A percentile compares a stretch with the other conserved stretches of the same genome.
phyloP scores from a whole-genome alignment of 2,888 invertebrate genomes.

The Mesorhabditis belari region DNA sequence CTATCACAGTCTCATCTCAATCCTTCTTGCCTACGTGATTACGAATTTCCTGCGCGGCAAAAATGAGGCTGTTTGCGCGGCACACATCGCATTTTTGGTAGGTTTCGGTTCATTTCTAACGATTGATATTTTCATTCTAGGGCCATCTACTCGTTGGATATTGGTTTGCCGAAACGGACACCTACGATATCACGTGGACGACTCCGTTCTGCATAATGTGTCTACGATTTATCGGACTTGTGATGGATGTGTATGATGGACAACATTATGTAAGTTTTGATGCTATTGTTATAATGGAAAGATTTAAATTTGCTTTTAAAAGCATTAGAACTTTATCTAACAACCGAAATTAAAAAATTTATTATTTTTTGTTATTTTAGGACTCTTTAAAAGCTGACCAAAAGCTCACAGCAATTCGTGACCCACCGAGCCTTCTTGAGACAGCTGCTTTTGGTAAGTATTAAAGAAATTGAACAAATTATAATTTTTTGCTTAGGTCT shows the following conservation, averaged over 20 bases:
- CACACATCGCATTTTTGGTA: not conserved
- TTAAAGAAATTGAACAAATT: not conserved
- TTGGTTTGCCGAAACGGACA: not conserved
- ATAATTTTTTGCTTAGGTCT: not conserved
- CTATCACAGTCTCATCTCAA: not conserved
- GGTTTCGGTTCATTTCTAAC: not conserved
- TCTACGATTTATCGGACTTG: not conserved
- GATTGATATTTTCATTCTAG: not conserved
- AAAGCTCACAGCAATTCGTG: not conserved
- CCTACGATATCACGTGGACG: not conserved
- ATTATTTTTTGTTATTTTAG: constrained; percentile 1
- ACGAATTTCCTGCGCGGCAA: not conserved
- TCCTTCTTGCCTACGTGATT: not conserved
- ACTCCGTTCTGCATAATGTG: not conserved
- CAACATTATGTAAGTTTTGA: not conserved
- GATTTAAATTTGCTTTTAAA: too few species aligned
- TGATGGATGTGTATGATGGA: not conserved
- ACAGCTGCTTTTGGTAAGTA: not conserved
- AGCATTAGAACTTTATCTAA: too few species aligned
- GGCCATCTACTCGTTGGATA: not conserved
- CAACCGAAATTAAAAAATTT: not conserved
- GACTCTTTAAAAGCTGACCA: not conserved
- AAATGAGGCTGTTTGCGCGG: not conserved
- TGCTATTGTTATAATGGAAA: too few species aligned
- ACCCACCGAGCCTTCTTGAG: not conserved